Base-by-base conservation (phyloP, 2,113 vertebrate genomes). In the Danio rerio region DNA sequence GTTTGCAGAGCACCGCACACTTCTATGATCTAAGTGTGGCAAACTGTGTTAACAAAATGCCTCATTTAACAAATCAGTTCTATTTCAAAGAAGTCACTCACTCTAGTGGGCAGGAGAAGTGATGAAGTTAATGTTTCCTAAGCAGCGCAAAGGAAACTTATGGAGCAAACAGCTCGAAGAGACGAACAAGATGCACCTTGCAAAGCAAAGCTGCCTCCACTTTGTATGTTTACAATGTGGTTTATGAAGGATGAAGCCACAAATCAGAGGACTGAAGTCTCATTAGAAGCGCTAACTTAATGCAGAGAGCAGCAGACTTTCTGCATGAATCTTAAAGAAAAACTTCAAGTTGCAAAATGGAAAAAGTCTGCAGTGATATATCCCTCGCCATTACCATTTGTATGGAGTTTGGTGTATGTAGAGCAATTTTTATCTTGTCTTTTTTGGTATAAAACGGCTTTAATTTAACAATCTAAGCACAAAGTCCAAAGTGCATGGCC, bases 191-290 rank as follows among this genome's bases (percentile, higher is more conserved):
- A 81, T 56, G 9, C 69, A 76, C 65, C 58, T 76, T 75, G 63
- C 63, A 55, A 56, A 70, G 81, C 43, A 73, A 58, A 45, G 15
- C 43, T 68, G 52, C 78, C 52, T 69, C 52, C 52, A 70, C 78
- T 45, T 47, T 71, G 78, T 4, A 71, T 88, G 88, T 91, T 90
- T 87, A 87, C 83, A 52, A 80, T 81, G 55, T 9, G 68, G 81
- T 89, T 88, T 84, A 89, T 85, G 88, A 91, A 87, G 84, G 86
- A 84, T 88, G 81, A 87, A 87, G 86, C 69, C 84, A 81, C 86
- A 85, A 55, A 89, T 89, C 70, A 78, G 11, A 40, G 9, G 31
- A 52, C 31, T 45, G 55, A 70, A 76, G 55, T n/a, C 43, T 58
- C 20, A 18, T 49, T 80, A 80, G 49, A 84, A 74, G 75, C 62